A percentile compares a stretch with the other conserved stretches of the same genome.
Evolutionary conservation across 2,797 vertebrate genomes (phyloP).

Genomic region (Sebastes trivittatus): DNA sequence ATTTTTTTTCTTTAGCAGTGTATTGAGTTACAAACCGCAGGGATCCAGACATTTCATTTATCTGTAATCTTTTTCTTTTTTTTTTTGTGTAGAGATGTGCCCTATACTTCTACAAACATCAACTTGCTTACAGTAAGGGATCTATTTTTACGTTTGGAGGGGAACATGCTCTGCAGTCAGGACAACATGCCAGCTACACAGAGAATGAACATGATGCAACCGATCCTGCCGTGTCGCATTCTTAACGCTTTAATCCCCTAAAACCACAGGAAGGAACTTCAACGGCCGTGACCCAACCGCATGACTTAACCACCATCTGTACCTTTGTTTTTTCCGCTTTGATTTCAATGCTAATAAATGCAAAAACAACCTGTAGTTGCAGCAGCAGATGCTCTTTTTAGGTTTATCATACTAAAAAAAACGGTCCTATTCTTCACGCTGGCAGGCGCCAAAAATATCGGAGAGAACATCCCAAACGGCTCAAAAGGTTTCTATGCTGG

Average conservation of each 20-base stretch:
- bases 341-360: conserved; percentile 32
- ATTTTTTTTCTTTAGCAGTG: neutral
- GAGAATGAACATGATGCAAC: conserved; percentile 65
- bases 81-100: conserved; percentile 8
- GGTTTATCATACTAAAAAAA: neutral
- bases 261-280: conserved; percentile 35
- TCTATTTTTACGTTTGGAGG: conserved; percentile 58
- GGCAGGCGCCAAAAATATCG: conserved; percentile 20
- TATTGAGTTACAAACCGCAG: conserved; percentile 9
- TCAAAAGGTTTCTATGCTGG: conserved; percentile 11
- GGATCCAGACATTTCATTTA: conserved; percentile 20
- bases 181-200: conserved; percentile 75
- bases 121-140: conserved; percentile 50
- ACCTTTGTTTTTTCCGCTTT: conserved; percentile 14
- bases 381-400: conserved; percentile 29
- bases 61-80: conserved; percentile 7
- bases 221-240: conserved; percentile 43
- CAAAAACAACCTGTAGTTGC: conserved; percentile 23
- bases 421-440: neutral
- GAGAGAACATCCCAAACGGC: conserved; percentile 15
- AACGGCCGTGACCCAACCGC: neutral
- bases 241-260: conserved; percentile 17
- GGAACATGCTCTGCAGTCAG: conserved; percentile 76
- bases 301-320: conserved; percentile 17
- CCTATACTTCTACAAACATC: conserved; percentile 57